These are phyloP conservation scores for Corbicula japonica DNA, from an alignment of 2,888 invertebrate species.

Conservation along the genomic window DNA sequence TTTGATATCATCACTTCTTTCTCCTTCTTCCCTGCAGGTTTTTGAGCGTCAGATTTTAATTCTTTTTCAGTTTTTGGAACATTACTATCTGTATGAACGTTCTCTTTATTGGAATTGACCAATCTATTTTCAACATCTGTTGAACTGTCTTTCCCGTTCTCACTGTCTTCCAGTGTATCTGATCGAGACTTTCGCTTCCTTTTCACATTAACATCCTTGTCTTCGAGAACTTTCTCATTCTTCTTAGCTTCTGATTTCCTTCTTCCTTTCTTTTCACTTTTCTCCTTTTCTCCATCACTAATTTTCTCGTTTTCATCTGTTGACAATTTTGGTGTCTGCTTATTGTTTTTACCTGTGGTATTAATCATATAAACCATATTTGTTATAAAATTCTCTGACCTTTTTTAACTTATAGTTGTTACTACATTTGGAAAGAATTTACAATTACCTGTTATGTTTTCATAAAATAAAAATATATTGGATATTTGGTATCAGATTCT, in stretches of 20 bases:
- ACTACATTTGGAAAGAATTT: no score
- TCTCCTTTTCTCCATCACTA: slow-evolving; percentile 3
- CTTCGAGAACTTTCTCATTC: slow-evolving; percentile 21
- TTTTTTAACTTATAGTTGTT: no score
- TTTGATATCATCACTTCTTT: neutral
- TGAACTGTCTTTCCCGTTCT: neutral
- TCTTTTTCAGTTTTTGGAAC: slow-evolving; percentile 9
- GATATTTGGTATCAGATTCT: no score
- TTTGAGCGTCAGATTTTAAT: slow-evolving; percentile 5
- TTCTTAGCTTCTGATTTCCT: slow-evolving; percentile 26
- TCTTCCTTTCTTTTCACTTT: slow-evolving; percentile 5
- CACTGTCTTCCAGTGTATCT: slow-evolving; percentile 19
- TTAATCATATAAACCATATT: no score
- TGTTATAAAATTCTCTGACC: no score
- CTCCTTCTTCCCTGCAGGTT: slow-evolving; percentile 11
- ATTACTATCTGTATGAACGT: slow-evolving; percentile 39
- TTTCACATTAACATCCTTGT: slow-evolving; percentile 18
- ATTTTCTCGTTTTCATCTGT: slow-evolving; percentile 19
- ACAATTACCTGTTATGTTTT: no score
- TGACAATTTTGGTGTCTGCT: no score
- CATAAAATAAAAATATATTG: no score
- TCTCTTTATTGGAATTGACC: slow-evolving; percentile 28
- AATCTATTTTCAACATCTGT: neutral
- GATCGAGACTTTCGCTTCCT: slow-evolving; percentile 19
- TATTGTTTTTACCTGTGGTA: no score